These are phyloP conservation scores for Thryonomys swinderianus DNA, from an alignment of 2,113 vertebrate species.

Conservation along the genomic window DNA sequence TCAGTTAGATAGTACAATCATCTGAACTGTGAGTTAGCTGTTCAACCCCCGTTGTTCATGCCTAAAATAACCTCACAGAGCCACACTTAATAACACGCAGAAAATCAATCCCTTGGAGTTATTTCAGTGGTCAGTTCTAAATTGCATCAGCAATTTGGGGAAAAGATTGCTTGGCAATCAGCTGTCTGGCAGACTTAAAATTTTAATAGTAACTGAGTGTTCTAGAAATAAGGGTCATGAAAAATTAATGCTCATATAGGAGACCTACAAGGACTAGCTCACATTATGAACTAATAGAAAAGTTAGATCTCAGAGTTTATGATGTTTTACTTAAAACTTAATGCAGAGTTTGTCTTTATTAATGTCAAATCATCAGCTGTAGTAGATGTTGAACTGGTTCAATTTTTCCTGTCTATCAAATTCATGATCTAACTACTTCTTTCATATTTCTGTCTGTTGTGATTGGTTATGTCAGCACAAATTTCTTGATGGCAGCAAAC, in stretches of 20 bases:
- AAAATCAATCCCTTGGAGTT: constrained; percentile 22
- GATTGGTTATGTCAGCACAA: not conserved
- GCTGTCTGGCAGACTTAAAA: not conserved
- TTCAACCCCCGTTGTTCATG: not conserved
- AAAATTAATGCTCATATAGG: not conserved
- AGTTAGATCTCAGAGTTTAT: not conserved
- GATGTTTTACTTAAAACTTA: not conserved
- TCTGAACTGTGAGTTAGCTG: not conserved
- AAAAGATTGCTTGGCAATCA: constrained; percentile 7
- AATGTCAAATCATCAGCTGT: constrained; percentile 16
- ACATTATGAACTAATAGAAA: not conserved
- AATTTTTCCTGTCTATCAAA: not conserved
- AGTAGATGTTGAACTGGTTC: not conserved
- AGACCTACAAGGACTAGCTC: not conserved
- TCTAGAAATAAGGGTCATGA: not conserved
- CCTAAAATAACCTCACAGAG: constrained; percentile 6
- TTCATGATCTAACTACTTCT: not conserved
- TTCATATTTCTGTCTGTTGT: constrained; percentile 1
- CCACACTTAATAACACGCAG: not conserved
- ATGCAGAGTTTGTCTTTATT: not conserved
- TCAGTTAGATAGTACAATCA: not conserved
- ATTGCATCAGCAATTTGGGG: not conserved
- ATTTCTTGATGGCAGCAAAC: not conserved
- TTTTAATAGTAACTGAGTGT: constrained; percentile 23
- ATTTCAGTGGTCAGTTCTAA: constrained; percentile 41